Percentiles rank a stretch among this genome's conserved stretches.
Evolutionary conservation across 92 coral and sea anemone species (phyloP).

Genomic region (Siderastrea radians): DNA sequence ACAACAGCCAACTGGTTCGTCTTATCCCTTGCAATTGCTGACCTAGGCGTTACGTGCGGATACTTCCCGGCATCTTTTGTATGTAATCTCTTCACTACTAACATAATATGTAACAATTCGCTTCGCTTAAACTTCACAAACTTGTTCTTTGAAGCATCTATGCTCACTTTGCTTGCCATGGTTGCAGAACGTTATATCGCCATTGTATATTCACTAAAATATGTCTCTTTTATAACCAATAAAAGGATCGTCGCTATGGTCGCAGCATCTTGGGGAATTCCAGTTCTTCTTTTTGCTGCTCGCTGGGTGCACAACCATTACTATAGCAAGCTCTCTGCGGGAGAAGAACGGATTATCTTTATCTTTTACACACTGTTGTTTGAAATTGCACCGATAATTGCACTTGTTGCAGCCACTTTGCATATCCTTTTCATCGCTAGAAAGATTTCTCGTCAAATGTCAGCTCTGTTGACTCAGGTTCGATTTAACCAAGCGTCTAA

Average conservation of each 20-base stretch:
- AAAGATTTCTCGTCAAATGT: conserved; percentile 8
- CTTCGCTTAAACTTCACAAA: conserved; percentile 5
- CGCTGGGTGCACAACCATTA: conserved; percentile 7
- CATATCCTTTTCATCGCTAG: conserved; percentile 25
- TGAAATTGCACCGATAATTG: conserved; percentile 17
- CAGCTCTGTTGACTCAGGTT: conserved; percentile 25
- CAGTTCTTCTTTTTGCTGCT: neutral
- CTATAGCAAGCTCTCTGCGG: neutral
- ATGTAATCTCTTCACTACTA: conserved; percentile 7
- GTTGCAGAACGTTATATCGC: conserved; percentile 38
- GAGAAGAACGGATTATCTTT: neutral
- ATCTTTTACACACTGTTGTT: conserved; percentile 33
- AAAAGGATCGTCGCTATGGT: neutral
- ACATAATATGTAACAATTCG: neutral
- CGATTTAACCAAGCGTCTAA: conserved; percentile 5
- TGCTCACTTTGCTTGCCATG: conserved; percentile 24
- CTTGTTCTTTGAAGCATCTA: conserved; percentile 24
- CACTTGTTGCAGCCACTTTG: conserved; percentile 1
- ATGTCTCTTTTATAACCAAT: conserved; percentile 17
- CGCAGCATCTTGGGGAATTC: conserved; percentile 28
- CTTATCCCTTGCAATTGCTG: conserved; percentile 26
- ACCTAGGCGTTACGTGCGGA: conserved; percentile 25
- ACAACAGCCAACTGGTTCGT: conserved; percentile 35
- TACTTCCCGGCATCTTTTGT: conserved; percentile 25
- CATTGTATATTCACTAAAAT: conserved; percentile 31